Percentiles rank a stretch among this genome's conserved stretches.
These are phyloP conservation scores for Diprion similis DNA, from an alignment of 1,140 invertebrate genomes.

Conservation along the genomic window DNA sequence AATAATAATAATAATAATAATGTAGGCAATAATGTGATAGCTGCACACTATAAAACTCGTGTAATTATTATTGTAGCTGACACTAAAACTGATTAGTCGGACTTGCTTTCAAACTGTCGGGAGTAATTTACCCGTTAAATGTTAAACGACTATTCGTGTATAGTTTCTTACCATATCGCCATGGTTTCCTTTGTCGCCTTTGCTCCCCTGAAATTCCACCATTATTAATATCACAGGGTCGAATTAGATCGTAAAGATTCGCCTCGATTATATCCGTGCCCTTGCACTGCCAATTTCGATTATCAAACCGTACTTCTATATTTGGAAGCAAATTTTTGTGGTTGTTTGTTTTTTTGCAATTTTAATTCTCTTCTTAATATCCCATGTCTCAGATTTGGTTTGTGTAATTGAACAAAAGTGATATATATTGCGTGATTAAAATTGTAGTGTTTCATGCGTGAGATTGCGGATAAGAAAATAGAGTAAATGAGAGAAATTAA, in stretches of 20 bases:
- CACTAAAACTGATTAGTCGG: not conserved
- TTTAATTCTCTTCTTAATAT: not conserved
- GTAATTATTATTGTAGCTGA: not conserved
- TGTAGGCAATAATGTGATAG: too few relatives aligned
- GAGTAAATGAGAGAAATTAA: constrained; percentile 15
- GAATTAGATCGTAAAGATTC: constrained; percentile 17
- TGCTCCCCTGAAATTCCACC: constrained; percentile 69
- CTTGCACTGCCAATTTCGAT: constrained; percentile 39
- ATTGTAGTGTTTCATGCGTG: constrained; percentile 36
- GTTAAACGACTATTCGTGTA: constrained; percentile 17
- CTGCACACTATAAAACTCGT: too few relatives aligned
- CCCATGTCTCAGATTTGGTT: not conserved
- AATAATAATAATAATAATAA: too few relatives aligned
- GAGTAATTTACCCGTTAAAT: too few relatives aligned
- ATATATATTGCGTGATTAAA: constrained; percentile 37
- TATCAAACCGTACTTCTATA: constrained; percentile 24
- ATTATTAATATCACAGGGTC: constrained; percentile 28
- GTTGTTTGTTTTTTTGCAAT: not conserved
- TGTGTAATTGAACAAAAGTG: constrained; percentile 25
- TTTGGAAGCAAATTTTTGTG: constrained; percentile 39
- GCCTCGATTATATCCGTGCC: constrained; percentile 14
- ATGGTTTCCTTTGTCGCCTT: constrained; percentile 72
- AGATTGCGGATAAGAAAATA: constrained; percentile 22
- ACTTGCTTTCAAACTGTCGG: too few relatives aligned
- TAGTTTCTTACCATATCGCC: constrained; percentile 70